Evolutionary conservation across 1,140 invertebrate species (phyloP), one percentile per base, ranked within the genome.

Genomic region (Anthonomus grandis): DNA sequence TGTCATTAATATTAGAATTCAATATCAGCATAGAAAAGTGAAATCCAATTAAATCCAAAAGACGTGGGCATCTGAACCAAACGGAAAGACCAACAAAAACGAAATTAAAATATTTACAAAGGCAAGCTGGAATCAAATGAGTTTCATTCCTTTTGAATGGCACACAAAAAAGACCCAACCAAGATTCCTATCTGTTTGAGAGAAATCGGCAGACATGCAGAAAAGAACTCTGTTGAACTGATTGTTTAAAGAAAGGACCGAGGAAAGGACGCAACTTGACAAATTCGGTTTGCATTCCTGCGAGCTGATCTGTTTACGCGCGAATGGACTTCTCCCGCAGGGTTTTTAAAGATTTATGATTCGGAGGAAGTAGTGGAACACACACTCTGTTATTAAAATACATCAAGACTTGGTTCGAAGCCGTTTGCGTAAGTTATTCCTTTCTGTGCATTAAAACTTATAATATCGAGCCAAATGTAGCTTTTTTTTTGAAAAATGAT

Each of bases 261-360:
- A 54, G 60, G n/a, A n/a, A 65, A 61, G 63, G 66, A 62, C 63
- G 61, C 56, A 37, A 61, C 51, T 68, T 68, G 67, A 68, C 67
- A 68, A 68, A 68, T 68, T 68, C 60, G 60, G 67, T 67, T 68
- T 68, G 65, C 67, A 67, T 68, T 68, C 67, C 65, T 59, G 58
- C 53, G 60, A 64, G 67, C 46, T n/a, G n/a, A n/a, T n/a, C n/a
- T 62, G 61, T 66, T 68, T 68, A 59, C 65, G 59, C 67, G 64
- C 58, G 66, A 64, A 45, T 64, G 50, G 50, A 48, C 47, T 58
- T 57, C 50, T 23, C 38, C 59, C 56, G 55, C 57, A 62, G 51
- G 57, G 41, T 34, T 24, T 13, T 36, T 25, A 18, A 46, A 50
- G 54, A 64, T 64, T 60, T 64, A 64, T 64, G 54, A 60, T 60